Evolutionary conservation across 2,113 vertebrate genomes (phyloP).

Genomic region (Motacilla tschutschensis): DNA sequence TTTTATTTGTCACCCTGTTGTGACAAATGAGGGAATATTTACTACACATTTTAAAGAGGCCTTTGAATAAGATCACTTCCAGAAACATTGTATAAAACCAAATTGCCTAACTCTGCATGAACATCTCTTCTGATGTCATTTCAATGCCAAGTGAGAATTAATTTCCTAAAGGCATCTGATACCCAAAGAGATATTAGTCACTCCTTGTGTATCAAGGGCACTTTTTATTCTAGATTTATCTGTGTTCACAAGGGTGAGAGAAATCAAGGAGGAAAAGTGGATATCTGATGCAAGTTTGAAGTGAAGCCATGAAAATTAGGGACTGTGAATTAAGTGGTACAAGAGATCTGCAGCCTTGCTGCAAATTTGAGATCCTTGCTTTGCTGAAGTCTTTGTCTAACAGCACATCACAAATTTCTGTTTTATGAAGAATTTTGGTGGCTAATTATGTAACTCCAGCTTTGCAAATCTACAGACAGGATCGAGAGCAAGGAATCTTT

Average conservation of each 20-base stretch:
- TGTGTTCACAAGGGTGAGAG: not conserved
- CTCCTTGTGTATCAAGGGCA: not conserved
- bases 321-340: not conserved
- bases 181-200: slow-evolving; percentile 13
- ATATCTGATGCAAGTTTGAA: not conserved
- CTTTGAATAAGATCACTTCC: not conserved
- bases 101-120: not conserved
- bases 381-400: not conserved
- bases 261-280: slow-evolving; percentile 1
- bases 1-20: not conserved
- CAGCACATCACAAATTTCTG: not conserved
- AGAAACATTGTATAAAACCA: not conserved
- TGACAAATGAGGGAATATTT: not conserved
- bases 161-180: slow-evolving; percentile 25
- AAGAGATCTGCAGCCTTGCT: not conserved
- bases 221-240: slow-evolving; percentile 7
- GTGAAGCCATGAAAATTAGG: not conserved
- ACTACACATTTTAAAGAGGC: not conserved
- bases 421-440: not conserved
- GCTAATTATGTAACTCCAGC: not conserved
- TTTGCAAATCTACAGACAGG: not conserved
- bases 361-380: not conserved
- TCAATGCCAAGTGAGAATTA: slow-evolving; percentile 36
- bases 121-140: not conserved
- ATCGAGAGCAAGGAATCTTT: not conserved